These are phyloP conservation scores for Bombus superbus DNA, from an alignment of 1,140 invertebrate species.

Conservation along the genomic window DNA sequence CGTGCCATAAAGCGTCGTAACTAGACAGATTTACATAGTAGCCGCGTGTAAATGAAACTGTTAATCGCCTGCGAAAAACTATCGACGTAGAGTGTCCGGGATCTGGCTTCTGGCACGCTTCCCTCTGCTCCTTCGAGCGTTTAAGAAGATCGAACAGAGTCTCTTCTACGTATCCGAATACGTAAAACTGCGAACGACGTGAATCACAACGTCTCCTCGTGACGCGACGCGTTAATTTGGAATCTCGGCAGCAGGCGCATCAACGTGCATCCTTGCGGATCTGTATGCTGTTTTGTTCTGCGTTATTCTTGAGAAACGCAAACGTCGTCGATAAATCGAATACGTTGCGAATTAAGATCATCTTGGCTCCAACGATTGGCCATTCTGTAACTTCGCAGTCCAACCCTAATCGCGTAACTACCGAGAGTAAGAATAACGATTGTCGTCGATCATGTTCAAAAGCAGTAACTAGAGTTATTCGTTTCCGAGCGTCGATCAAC, in stretches of 20 bases:
- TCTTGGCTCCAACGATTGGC: too few relatives aligned
- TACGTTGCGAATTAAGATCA: too few relatives aligned
- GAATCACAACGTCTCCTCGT: neutral
- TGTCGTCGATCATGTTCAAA: too few relatives aligned
- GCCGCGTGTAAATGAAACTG: conserved; percentile 4
- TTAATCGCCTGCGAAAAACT: neutral
- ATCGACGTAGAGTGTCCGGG: too few relatives aligned
- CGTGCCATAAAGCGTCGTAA: neutral
- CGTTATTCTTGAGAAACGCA: neutral
- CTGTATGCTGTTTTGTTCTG: neutral
- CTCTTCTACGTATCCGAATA: neutral
- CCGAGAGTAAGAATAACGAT: neutral
- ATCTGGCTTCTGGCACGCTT: neutral
- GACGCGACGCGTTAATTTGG: neutral
- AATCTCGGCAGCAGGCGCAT: too few relatives aligned
- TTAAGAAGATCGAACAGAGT: too few relatives aligned
- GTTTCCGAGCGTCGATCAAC: neutral
- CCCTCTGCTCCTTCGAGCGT: neutral
- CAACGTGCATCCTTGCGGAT: neutral
- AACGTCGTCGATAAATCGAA: neutral
- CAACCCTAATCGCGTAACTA: too few relatives aligned
- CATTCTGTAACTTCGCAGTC: too few relatives aligned
- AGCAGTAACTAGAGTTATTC: too few relatives aligned
- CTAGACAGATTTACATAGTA: conserved; percentile 32
- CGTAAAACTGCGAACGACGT: too few relatives aligned